phyloP scores from a whole-genome alignment of 2,888 invertebrate genomes.

The Epistrophella euchroma region DNA sequence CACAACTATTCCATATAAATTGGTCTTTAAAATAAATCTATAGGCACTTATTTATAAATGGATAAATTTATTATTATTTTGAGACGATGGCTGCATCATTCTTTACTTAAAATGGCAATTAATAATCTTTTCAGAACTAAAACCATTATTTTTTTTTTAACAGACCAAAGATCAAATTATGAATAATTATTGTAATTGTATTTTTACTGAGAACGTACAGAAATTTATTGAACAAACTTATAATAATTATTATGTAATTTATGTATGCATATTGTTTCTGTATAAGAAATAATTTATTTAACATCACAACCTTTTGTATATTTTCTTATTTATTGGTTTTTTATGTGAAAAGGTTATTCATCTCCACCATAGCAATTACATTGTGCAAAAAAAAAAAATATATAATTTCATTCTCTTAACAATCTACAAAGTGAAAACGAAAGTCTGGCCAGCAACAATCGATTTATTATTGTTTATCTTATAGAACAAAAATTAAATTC shows the following conservation, averaged over 20 bases:
- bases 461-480: slow-evolving; percentile 25
- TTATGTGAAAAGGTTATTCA: slow-evolving; percentile 4
- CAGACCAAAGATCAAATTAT: not conserved
- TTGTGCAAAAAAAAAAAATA: not conserved
- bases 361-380: not conserved
- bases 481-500: not conserved
- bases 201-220: not conserved
- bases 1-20: not conserved
- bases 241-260: too few relatives aligned
- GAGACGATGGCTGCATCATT: not conserved
- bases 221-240: not conserved
- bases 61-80: not conserved
- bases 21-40: not conserved
- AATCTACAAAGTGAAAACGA: slow-evolving; percentile 27
- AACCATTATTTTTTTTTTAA: not conserved
- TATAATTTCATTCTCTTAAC: not conserved
- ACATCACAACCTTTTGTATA: not conserved
- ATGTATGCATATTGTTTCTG: not conserved
- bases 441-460: slow-evolving; percentile 33
- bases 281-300: not conserved
- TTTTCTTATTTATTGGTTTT: not conserved
- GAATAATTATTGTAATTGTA: not conserved
- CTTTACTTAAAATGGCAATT: not conserved
- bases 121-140: not conserved
- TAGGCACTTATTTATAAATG: not conserved